Conservation (phyloP, 2,888 invertebrate species). For the Xestia sexstrigata region DNA sequence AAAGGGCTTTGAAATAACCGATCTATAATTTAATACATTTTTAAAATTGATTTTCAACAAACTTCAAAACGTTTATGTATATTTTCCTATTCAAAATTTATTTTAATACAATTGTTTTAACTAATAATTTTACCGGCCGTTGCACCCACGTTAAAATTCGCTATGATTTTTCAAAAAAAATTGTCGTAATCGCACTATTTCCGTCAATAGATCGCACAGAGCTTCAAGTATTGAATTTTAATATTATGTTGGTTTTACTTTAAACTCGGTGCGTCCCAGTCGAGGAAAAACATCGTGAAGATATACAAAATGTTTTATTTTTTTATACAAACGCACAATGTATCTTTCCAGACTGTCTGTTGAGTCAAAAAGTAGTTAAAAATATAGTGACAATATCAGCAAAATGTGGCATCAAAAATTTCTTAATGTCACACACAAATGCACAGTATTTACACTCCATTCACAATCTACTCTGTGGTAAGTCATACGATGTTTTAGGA, state of each 20-base stretch:
- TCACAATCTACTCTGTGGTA: slow-evolving; percentile 14
- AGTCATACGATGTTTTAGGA: not conserved
- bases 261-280: slow-evolving; percentile 2
- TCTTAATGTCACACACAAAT: slow-evolving; percentile 12
- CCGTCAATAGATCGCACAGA: slow-evolving; percentile 16
- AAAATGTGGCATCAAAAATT: not conserved
- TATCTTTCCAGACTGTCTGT: no score
- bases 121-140: slow-evolving; percentile 43
- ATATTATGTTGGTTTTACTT: not conserved
- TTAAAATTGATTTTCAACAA: slow-evolving; percentile 16
- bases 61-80: slow-evolving; percentile 43
- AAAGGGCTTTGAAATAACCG: slow-evolving; percentile 7
- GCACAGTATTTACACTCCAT: slow-evolving; percentile 19
- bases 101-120: slow-evolving; percentile 56
- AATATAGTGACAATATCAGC: slow-evolving; percentile 8
- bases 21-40: slow-evolving; percentile 15
- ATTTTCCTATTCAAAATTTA: slow-evolving; percentile 59
- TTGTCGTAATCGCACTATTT: slow-evolving; percentile 5
- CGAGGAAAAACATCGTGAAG: not conserved
- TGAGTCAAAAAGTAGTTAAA: slow-evolving; percentile 2
- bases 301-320: slow-evolving; percentile 15
- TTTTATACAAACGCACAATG: not conserved
- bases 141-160: slow-evolving; percentile 61
- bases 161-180: slow-evolving; percentile 35
- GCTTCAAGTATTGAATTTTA: not conserved